Evolutionary conservation across 2,888 invertebrate genomes (phyloP).

Genomic region (Taenaris catops): DNA sequence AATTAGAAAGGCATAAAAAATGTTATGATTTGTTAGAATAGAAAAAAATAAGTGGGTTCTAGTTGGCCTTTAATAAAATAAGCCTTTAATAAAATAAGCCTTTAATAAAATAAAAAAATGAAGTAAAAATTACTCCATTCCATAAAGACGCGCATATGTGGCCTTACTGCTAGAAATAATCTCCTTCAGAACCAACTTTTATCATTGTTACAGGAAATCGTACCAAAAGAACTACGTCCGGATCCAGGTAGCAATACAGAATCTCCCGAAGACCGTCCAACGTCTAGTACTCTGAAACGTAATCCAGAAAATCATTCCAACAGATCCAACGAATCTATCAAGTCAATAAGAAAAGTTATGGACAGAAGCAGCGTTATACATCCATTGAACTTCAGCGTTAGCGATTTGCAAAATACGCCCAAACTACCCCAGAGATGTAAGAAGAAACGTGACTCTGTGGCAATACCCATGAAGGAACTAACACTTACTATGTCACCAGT

Average conservation of each 20-base stretch:
- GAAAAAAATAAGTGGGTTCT: no score
- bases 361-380: constrained; percentile 68
- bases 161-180: no score
- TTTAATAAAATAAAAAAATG: no score
- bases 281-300: constrained; percentile 57
- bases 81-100: no score
- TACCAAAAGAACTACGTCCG: constrained; percentile 65
- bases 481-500: constrained; percentile 56
- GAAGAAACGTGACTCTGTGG: constrained; percentile 51
- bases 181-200: not conserved
- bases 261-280: constrained; percentile 80
- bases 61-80: no score
- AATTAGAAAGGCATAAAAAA: not conserved
- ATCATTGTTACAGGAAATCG: constrained; percentile 55
- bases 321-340: constrained; percentile 57
- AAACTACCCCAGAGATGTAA: constrained; percentile 49
- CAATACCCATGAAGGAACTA: constrained; percentile 66
- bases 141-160: no score
- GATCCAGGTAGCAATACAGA: constrained; percentile 84
- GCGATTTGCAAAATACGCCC: constrained; percentile 65
- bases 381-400: constrained; percentile 71
- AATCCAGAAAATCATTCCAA: constrained; percentile 46
- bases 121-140: no score
- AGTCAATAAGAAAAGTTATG: constrained; percentile 49
- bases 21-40: no score